Conservation (phyloP, 2,113 vertebrate genomes). For the Syrmaticus mikado region DNA sequence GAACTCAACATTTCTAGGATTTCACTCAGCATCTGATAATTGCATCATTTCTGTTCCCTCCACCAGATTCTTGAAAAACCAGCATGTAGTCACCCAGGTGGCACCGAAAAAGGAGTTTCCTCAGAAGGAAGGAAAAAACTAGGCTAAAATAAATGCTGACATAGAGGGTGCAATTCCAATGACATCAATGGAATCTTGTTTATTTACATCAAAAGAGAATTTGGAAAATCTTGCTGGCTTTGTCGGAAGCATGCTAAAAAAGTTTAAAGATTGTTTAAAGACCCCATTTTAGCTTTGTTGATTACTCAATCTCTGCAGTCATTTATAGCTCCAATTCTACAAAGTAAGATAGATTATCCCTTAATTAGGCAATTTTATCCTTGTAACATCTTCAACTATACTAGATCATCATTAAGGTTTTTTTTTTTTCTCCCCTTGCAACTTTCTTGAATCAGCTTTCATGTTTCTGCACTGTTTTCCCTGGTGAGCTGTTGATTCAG, state of each 20-base stretch:
- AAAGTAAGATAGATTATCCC: slow-evolving; percentile 68
- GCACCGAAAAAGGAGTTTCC: neutral
- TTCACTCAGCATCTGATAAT: neutral
- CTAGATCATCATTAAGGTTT: slow-evolving; percentile 60
- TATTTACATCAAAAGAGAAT: slow-evolving; percentile 47
- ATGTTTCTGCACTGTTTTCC: slow-evolving; percentile 60
- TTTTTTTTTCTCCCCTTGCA: slow-evolving; percentile 20
- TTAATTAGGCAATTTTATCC: slow-evolving; percentile 70
- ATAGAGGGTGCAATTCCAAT: neutral
- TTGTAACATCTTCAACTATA: slow-evolving; percentile 47
- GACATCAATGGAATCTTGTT: neutral
- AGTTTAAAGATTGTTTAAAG: slow-evolving; percentile 58
- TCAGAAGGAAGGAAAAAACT: slow-evolving; percentile 6
- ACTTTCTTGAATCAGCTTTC: slow-evolving; percentile 66
- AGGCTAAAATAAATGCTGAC: slow-evolving; percentile 34
- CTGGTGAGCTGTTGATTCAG: slow-evolving; percentile 52
- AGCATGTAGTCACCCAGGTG: neutral
- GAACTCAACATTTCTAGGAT: neutral
- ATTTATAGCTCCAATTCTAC: slow-evolving; percentile 64
- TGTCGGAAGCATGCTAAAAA: slow-evolving; percentile 46
- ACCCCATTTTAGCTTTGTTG: slow-evolving; percentile 51
- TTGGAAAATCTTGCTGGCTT: neutral
- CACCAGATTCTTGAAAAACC: neutral
- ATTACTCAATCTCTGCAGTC: slow-evolving; percentile 51
- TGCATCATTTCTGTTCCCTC: neutral